These are phyloP conservation scores for Eurystomus glaucurus DNA, from an alignment of 2,797 vertebrate genomes.

Conservation along the genomic window DNA sequence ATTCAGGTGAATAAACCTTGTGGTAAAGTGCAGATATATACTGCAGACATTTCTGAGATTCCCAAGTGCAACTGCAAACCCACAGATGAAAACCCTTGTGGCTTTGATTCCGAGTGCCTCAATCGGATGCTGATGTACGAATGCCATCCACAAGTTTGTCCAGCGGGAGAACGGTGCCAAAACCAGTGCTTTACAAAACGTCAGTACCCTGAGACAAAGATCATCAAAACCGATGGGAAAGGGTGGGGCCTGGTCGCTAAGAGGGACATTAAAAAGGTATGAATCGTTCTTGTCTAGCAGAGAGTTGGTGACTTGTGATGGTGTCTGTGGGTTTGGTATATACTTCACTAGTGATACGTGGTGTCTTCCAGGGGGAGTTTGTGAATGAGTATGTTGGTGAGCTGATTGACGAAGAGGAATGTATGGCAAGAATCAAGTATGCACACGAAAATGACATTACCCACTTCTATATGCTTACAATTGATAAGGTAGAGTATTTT, in stretches of 20 bases:
- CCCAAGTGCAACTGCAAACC: constrained; percentile 99
- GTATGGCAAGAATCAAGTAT: constrained; percentile 92
- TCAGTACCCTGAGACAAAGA: constrained; percentile 96
- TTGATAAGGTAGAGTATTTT: constrained; percentile 91
- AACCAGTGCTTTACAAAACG: constrained; percentile 98
- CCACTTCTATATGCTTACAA: constrained; percentile 99
- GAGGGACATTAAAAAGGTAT: constrained; percentile 96
- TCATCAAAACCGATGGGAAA: constrained; percentile 94
- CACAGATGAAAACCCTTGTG: constrained; percentile 92
- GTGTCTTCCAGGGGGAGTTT: constrained; percentile 91
- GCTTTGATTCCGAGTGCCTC: constrained; percentile 95
- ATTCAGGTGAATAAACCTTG: constrained; percentile 95
- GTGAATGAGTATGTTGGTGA: constrained; percentile 98
- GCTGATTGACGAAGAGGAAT: constrained; percentile 97
- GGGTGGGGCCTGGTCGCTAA: constrained; percentile 95
- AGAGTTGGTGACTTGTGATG: rapidly evolving
- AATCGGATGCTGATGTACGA: constrained; percentile 99
- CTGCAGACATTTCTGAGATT: constrained; percentile 96
- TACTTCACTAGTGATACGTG: not conserved
- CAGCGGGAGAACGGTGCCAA: constrained; percentile 91
- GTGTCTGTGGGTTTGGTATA: not conserved
- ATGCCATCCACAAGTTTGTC: constrained; percentile 97
- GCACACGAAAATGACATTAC: constrained; percentile 97
- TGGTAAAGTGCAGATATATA: constrained; percentile 94
- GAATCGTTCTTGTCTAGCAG: not conserved